phyloP scores from a whole-genome alignment of 2,888 invertebrate genomes.

The Parelbella ahira region DNA sequence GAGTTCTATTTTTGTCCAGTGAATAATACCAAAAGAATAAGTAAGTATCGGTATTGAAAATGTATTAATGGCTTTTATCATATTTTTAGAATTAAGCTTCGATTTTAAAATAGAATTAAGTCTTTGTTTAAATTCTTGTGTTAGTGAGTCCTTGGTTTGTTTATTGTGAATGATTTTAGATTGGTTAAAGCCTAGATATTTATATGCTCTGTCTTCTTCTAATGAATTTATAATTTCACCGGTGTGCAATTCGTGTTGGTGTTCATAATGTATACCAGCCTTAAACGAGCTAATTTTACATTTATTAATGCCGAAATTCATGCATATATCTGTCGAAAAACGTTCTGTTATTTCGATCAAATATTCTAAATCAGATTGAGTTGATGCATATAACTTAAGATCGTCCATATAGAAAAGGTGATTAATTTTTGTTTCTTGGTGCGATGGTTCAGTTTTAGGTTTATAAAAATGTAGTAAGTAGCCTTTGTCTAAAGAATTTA shows the following conservation, averaged over 20 bases:
- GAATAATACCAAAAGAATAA: slow-evolving; percentile 33
- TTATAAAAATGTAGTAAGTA: neutral
- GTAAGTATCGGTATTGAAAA: slow-evolving; percentile 31
- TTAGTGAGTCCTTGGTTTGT: neutral
- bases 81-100: slow-evolving; percentile 26
- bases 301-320: neutral
- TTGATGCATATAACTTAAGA: neutral
- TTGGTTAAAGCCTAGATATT: neutral
- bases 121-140: neutral
- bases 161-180: neutral
- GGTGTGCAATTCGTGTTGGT: neutral
- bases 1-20: slow-evolving; percentile 29
- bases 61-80: slow-evolving; percentile 29
- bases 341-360: neutral
- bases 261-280: neutral
- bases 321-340: neutral
- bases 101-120: slow-evolving; percentile 18
- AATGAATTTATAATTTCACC: neutral
- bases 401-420: neutral
- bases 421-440: neutral
- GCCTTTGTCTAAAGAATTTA: neutral
- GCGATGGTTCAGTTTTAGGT: neutral
- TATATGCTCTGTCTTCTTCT: neutral
- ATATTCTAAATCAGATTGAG: neutral
- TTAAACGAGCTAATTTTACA: neutral